Evolutionary conservation across 2,797 vertebrate species (phyloP).

Genomic region (Ataeniobius toweri): DNA sequence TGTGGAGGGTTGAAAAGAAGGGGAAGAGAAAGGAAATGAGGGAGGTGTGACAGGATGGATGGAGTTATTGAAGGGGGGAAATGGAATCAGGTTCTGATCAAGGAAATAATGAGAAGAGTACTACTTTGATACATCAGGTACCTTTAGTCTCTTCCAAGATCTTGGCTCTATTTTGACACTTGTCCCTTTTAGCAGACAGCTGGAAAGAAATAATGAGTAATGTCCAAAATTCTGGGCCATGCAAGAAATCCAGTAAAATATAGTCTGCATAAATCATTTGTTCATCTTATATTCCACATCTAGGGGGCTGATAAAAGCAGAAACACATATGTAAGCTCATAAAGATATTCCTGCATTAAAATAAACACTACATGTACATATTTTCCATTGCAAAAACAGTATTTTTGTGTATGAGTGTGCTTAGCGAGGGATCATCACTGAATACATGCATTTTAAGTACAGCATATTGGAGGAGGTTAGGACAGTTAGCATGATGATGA

Average conservation of each 20-base stretch:
- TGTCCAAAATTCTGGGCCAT: conserved; percentile 42
- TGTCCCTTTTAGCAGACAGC: conserved; percentile 6
- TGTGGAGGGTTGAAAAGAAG: conserved; percentile 33
- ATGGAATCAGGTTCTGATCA: conserved; percentile 35
- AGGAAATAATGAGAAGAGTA: conserved; percentile 45
- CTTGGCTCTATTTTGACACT: conserved; percentile 2
- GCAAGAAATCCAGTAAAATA: conserved; percentile 60
- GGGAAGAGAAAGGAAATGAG: conserved; percentile 57
- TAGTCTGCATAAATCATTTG: conserved; percentile 52
- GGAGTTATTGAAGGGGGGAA: conserved; percentile 49
- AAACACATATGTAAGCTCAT: conserved; percentile 28
- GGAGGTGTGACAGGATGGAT: conserved; percentile 66
- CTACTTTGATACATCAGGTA: conserved; percentile 47
- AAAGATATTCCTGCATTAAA: conserved; percentile 4
- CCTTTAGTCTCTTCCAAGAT: conserved; percentile 5
- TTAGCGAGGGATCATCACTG: conserved; percentile 1
- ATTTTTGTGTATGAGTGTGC: neutral
- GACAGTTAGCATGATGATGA: conserved; percentile 50
- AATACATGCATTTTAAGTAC: conserved; percentile 43
- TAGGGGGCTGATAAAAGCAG: conserved; percentile 15
- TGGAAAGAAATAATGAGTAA: conserved; percentile 24
- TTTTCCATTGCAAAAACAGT: neutral
- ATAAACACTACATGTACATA: neutral
- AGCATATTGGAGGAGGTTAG: conserved; percentile 50
- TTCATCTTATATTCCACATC: conserved; percentile 47